These are phyloP conservation scores for Microcebus jonahi DNA, from an alignment of 2,113 vertebrate species.

Conservation along the genomic window DNA sequence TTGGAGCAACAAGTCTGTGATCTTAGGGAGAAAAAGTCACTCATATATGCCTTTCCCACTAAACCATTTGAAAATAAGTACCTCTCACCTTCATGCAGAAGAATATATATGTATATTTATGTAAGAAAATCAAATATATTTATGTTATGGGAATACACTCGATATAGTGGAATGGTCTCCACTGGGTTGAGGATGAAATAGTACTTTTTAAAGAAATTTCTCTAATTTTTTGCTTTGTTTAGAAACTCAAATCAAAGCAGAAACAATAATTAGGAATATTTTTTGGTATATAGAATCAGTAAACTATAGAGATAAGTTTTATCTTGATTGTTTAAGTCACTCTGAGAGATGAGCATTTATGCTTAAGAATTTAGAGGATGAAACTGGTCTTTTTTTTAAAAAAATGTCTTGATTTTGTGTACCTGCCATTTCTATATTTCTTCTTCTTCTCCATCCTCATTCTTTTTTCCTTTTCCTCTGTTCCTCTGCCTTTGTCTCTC, in stretches of 20 bases:
- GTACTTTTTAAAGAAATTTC: neutral
- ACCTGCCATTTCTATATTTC: neutral
- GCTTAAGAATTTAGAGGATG: neutral
- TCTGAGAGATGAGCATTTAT: neutral
- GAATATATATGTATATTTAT: neutral
- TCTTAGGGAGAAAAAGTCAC: neutral
- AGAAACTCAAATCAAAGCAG: neutral
- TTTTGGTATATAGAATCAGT: neutral
- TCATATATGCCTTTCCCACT: neutral
- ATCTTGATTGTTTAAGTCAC: neutral
- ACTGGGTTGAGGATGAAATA: neutral
- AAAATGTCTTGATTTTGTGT: neutral
- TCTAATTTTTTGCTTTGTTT: neutral
- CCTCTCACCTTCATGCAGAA: neutral
- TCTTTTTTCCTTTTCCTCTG: neutral
- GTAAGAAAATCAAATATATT: neutral
- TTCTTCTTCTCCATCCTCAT: neutral
- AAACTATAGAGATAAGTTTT: neutral
- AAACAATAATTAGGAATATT: neutral
- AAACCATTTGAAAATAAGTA: neutral
- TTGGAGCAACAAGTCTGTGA: neutral
- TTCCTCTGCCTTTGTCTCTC: neutral
- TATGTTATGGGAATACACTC: neutral
- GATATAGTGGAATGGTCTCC: neutral
- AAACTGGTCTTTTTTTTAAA: neutral